Conservation (phyloP, 1,140 invertebrate species). For the Ganaspis sp. region DNA sequence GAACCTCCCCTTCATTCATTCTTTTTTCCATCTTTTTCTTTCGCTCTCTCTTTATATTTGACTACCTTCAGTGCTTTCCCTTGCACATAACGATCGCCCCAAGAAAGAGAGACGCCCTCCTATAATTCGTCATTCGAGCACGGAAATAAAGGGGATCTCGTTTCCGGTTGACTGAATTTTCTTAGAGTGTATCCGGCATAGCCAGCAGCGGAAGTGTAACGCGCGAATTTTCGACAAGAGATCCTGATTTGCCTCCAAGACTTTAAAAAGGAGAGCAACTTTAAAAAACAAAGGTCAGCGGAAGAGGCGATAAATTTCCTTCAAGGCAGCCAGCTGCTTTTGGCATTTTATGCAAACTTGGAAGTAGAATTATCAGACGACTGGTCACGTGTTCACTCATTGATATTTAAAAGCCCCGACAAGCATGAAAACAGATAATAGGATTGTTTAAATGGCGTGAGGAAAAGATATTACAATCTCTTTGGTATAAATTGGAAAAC, state of each 20-base stretch:
- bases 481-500: too few species aligned
- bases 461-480: background rate
- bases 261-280: background rate
- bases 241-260: background rate
- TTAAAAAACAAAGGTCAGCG: background rate
- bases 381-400: background rate
- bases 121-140: constrained; percentile 27
- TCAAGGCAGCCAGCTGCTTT: background rate
- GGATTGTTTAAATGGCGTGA: too few species aligned
- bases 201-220: constrained; percentile 11
- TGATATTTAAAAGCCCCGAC: background rate
- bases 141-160: constrained; percentile 16
- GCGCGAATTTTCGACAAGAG: constrained; percentile 5
- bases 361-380: background rate
- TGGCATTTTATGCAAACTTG: background rate
- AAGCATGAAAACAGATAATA: constrained; percentile 1
- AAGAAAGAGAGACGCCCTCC: background rate
- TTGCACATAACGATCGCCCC: constrained; percentile 6
- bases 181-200: constrained; percentile 11
- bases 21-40: constrained; percentile 20
- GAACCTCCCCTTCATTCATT: constrained; percentile 2
- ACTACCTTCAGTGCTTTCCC: background rate
- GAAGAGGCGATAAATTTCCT: constrained; percentile 13
- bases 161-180: constrained; percentile 23
- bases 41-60: constrained; percentile 1